Evolutionary conservation across 2,888 invertebrate genomes (phyloP), one percentile per base, ranked within the genome.

Genomic region (Imbricaverruca yamaguchii): DNA sequence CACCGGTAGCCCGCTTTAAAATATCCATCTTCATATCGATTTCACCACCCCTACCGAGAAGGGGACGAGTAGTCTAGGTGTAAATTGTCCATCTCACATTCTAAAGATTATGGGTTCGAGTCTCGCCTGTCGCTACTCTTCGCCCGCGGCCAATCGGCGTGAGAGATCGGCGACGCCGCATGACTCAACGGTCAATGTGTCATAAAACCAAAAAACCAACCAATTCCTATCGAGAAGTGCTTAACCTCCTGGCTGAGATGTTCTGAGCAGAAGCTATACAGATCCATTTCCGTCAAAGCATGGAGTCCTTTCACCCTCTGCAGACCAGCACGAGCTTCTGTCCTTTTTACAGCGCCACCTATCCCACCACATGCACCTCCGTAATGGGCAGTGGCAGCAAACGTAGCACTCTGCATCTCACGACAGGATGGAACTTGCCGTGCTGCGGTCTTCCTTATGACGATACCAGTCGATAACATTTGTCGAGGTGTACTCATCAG

Each of bases 281-380:
- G 18, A 53, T 81, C 67, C 74, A 57, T 77, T 81, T 81, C 25
- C n/a, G 82, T 82, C 21, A 81, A 25, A 69, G 82, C 69, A 59
- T 82, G 82, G 69, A 78, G 25, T 53, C 39, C 55, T 25, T 63
- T 61, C 10, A 61, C 61, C 57, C 82, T 82, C 80, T 78, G 82
- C 77, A 82, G 69, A 61, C 82, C 80, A 61, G 82, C 77, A 53
- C 77, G 77, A 63, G 81, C 81, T 23, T 81, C 78, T 21, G 81
- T 39, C 79, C 82, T 53, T 63, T 82, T 82, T n/a, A 82, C 81
- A 55, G 79, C 79, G 55, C 79, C 82, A 55, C 82, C 82, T 25
- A 82, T 82, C 21, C 82, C 81, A 69, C 81, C 81, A 79, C 81
- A 82, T 39, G 79, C 77, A 81, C 55, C 59, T 82, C 81, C 82